These are phyloP conservation scores for Nasalis larvatus DNA, from an alignment of 2,113 vertebrate genomes.

Conservation along the genomic window DNA sequence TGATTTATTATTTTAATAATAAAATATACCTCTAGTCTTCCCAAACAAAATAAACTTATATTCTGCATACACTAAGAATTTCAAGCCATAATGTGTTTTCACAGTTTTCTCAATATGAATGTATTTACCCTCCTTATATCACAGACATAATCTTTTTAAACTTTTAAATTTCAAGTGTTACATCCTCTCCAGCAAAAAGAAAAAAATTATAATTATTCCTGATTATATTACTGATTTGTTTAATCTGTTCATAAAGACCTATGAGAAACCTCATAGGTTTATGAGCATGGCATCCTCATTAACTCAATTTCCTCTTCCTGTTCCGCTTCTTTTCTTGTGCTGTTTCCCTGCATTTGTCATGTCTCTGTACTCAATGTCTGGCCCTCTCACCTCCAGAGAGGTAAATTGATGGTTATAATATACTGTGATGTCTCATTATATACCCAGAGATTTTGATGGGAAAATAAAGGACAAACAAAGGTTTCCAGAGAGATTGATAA, in stretches of 20 bases:
- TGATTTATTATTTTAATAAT: neutral
- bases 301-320: neutral
- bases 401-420: neutral
- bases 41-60: neutral
- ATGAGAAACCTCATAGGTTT: neutral
- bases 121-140: neutral
- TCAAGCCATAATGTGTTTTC: neutral
- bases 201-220: neutral
- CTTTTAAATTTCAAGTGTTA: neutral
- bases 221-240: neutral
- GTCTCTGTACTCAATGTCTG: neutral
- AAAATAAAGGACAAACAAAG: neutral
- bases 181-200: neutral
- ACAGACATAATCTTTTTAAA: neutral
- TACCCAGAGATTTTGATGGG: neutral
- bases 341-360: neutral
- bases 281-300: neutral
- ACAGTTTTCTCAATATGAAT: neutral
- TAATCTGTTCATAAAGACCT: neutral
- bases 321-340: neutral
- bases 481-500: neutral
- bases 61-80: neutral
- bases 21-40: neutral
- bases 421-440: neutral
- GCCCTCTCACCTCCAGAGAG: neutral